Conservation (phyloP, 1,140 invertebrate genomes). For the Palaemon carinicauda region DNA sequence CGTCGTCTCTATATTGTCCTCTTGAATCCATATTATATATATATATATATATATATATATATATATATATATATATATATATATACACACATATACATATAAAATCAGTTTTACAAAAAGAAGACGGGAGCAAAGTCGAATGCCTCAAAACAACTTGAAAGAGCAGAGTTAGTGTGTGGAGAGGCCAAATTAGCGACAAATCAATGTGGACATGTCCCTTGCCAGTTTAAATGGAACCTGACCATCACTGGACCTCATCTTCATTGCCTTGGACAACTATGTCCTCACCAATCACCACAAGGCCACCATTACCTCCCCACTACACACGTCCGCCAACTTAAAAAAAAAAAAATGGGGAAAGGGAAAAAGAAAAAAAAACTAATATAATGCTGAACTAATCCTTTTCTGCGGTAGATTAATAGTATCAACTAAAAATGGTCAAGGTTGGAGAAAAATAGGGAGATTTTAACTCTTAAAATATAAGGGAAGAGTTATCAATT, state of each 20-base stretch:
- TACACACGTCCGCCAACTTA: neutral
- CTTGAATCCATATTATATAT: constrained; percentile 4
- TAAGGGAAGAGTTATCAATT: no score
- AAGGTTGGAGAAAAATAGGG: no score
- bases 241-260: constrained; percentile 15
- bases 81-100: neutral
- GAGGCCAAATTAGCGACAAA: constrained; percentile 43
- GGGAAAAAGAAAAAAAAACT: no score
- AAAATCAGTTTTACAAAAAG: neutral
- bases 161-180: constrained; percentile 12
- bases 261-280: constrained; percentile 27
- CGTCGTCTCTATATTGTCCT: no score
- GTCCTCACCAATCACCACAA: constrained; percentile 37
- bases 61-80: neutral
- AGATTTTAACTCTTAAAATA: no score
- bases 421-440: no score
- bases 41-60: neutral
- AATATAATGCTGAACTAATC: no score
- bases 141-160: constrained; percentile 41
- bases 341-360: neutral
- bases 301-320: neutral
- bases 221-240: constrained; percentile 32
- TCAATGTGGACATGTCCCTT: constrained; percentile 36
- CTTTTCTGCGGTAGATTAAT: no score
- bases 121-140: neutral